These are phyloP conservation scores for Argyresthia albistria DNA, from an alignment of 2,888 invertebrate species.

Conservation along the genomic window DNA sequence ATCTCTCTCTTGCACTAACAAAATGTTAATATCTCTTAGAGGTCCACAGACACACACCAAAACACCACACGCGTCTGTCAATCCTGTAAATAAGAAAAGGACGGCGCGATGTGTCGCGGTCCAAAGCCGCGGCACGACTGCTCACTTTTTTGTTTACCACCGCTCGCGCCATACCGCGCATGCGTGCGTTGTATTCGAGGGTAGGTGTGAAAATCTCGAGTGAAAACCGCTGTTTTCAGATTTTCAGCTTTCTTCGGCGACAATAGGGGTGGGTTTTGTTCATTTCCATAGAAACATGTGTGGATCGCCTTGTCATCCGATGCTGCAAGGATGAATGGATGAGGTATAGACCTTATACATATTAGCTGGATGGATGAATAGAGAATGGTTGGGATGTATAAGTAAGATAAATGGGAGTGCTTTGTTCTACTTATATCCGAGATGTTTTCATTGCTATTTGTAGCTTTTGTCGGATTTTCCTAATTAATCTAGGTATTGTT, in stretches of 20 bases:
- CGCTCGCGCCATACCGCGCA: conserved; percentile 8
- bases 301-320: background rate
- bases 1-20: background rate
- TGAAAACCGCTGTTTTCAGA: background rate
- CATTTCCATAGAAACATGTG: background rate
- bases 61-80: background rate
- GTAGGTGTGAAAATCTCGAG: background rate
- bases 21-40: background rate
- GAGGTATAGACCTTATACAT: background rate
- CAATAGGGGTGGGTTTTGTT: background rate
- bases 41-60: background rate
- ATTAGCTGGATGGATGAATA: too few species aligned
- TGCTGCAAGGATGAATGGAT: background rate
- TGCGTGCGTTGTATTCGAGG: conserved; percentile 4
- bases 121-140: conserved; percentile 4
- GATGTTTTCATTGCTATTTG: background rate
- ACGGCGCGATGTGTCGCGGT: conserved; percentile 1
- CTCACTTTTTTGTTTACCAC: background rate
- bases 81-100: too few species aligned
- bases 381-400: too few species aligned
- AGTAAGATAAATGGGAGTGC: background rate
- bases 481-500: too few species aligned
- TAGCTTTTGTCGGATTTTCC: too few species aligned
- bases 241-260: background rate
- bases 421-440: background rate